phyloP scores from a whole-genome alignment of 2,888 invertebrate genomes.

The Cyclophora punctaria region DNA sequence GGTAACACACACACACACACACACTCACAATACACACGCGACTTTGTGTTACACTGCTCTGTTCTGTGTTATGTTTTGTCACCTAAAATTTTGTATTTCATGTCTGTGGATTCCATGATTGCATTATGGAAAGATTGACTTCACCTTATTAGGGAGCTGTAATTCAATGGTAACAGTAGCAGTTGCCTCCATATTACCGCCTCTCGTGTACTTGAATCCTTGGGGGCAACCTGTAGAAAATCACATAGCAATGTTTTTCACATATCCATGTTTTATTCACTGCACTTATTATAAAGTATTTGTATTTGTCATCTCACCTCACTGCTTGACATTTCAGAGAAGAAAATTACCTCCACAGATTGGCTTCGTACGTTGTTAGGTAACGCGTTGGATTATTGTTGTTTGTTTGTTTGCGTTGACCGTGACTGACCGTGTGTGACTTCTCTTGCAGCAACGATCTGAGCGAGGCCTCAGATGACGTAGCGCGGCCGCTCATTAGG shows the following conservation, averaged over 20 bases:
- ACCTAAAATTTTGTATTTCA: slow-evolving; percentile 4
- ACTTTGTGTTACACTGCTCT: not conserved
- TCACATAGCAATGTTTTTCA: slow-evolving; percentile 1
- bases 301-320: slow-evolving; percentile 11
- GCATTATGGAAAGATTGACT: not conserved
- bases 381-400: slow-evolving; percentile 31
- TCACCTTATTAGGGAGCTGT: not conserved
- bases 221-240: too few relatives aligned
- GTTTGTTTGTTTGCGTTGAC: slow-evolving; percentile 27
- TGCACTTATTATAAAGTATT: not conserved
- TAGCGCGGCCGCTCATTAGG: slow-evolving; percentile 57
- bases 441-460: slow-evolving; percentile 69
- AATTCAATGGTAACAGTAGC: too few relatives aligned
- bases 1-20: slow-evolving; percentile 52
- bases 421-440: slow-evolving; percentile 28
- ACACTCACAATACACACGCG: slow-evolving; percentile 3
- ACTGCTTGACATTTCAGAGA: slow-evolving; percentile 51
- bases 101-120: slow-evolving; percentile 5
- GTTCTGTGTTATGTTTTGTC: slow-evolving; percentile 7
- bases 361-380: slow-evolving; percentile 53
- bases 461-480: slow-evolving; percentile 42
- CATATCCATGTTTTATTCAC: slow-evolving; percentile 8
- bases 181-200: too few relatives aligned
- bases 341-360: slow-evolving; percentile 31
- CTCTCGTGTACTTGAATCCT: too few relatives aligned